Conservation (phyloP, 2,888 invertebrate species). For the Caenorhabditis sinica region DNA sequence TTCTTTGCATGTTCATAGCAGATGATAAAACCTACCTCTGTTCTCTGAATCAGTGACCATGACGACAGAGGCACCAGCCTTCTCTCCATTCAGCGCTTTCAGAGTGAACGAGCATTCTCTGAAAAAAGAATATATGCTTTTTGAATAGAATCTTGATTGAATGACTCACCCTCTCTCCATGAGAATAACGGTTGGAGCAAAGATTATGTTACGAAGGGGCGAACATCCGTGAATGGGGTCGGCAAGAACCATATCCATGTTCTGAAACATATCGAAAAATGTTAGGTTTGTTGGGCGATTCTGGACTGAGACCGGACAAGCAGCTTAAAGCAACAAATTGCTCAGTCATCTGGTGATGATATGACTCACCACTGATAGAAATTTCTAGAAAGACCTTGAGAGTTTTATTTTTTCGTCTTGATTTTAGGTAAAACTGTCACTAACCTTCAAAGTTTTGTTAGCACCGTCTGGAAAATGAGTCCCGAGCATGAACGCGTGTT, state of each 20-base stretch:
- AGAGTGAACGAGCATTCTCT: conserved; percentile 78
- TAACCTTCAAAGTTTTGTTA: conserved; percentile 57
- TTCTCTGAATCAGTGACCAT: conserved; percentile 75
- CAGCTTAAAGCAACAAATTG: too few relatives aligned
- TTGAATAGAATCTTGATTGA: background rate
- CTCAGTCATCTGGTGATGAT: too few relatives aligned
- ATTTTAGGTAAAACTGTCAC: background rate
- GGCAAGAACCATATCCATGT: conserved; percentile 48
- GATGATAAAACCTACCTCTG: background rate
- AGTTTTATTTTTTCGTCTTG: too few relatives aligned
- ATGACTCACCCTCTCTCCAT: conserved; percentile 59
- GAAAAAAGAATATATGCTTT: conserved; percentile 16
- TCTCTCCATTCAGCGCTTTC: conserved; percentile 74
- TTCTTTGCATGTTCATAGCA: background rate
- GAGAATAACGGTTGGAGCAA: conserved; percentile 44
- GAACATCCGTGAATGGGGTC: conserved; percentile 50
- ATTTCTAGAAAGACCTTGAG: too few relatives aligned
- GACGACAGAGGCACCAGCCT: conserved; percentile 74
- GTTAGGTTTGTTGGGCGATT: background rate
- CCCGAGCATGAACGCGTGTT: conserved; percentile 75
- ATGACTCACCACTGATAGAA: too few relatives aligned
- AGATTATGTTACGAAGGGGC: conserved; percentile 39
- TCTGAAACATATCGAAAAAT: conserved; percentile 50
- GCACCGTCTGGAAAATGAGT: conserved; percentile 50
- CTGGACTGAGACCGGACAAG: too few relatives aligned